These are phyloP conservation scores for Camelus dromedarius DNA, from an alignment of 2,113 vertebrate genomes.

Conservation along the genomic window DNA sequence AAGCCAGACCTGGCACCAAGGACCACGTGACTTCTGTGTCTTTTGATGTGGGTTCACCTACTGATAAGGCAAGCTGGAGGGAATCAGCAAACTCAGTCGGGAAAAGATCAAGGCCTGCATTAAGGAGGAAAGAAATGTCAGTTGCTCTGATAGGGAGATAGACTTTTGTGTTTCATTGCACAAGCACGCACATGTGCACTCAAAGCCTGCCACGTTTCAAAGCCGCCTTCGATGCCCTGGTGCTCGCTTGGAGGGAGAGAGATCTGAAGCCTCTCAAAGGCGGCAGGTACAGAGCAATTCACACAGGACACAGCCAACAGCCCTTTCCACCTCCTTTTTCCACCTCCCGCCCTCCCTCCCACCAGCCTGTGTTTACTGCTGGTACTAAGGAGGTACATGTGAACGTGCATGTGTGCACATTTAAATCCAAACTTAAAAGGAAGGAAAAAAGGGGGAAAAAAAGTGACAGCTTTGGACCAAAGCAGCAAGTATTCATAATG, in stretches of 20 bases:
- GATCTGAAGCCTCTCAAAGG: conserved; percentile 47
- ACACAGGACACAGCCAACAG: conserved; percentile 15
- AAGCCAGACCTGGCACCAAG: neutral
- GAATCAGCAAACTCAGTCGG: neutral
- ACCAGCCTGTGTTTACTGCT: neutral
- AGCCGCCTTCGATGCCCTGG: conserved; percentile 45
- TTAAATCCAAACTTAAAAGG: conserved; percentile 71
- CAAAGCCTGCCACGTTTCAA: conserved; percentile 54
- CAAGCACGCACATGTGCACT: neutral
- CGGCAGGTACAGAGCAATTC: conserved; percentile 45
- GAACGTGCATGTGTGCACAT: neutral
- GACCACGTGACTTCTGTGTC: neutral
- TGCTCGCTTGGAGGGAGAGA: neutral
- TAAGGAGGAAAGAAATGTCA: conserved; percentile 41
- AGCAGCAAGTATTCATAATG: conserved; percentile 49
- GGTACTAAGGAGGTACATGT: neutral
- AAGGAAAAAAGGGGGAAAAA: conserved; percentile 21
- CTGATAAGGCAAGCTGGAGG: conserved; percentile 56
- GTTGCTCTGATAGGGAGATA: conserved; percentile 58
- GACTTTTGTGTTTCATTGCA: conserved; percentile 63
- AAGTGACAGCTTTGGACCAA: conserved; percentile 44
- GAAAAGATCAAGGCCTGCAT: conserved; percentile 55
- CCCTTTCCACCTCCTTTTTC: neutral
- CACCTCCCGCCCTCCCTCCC: neutral
- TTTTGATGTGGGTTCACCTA: conserved; percentile 43